Evolutionary conservation across 2,113 vertebrate genomes (phyloP).

Genomic region (Nothobranchius kuhntae): DNA sequence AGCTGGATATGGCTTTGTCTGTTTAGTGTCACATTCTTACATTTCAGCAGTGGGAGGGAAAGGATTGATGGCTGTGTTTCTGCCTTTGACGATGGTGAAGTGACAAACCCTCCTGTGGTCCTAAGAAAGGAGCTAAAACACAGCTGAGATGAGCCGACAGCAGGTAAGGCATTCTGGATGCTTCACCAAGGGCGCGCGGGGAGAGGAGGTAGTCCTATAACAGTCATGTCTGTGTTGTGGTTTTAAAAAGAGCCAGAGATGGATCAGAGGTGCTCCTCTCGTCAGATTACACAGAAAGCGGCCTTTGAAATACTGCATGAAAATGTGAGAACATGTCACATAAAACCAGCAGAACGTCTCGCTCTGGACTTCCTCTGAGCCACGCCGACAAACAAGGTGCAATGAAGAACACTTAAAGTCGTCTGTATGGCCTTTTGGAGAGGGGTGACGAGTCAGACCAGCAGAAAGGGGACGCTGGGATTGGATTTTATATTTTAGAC

Average conservation of each 20-base stretch:
- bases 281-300: constrained; percentile 14
- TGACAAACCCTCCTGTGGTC: constrained; percentile 28
- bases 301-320: constrained; percentile 48
- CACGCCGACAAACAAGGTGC: constrained; percentile 14
- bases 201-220: constrained; percentile 69
- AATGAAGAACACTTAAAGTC: constrained; percentile 42
- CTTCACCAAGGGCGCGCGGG: constrained; percentile 24
- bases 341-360: constrained; percentile 23
- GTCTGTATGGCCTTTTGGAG: constrained; percentile 1
- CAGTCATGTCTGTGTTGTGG: constrained; percentile 55
- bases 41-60: constrained; percentile 50
- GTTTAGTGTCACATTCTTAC: constrained; percentile 68
- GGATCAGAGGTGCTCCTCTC: not conserved
- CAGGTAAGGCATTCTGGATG: constrained; percentile 29
- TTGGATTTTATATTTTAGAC: constrained; percentile 25
- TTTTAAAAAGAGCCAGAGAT: not conserved
- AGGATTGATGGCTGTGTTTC: constrained; percentile 38
- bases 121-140: constrained; percentile 17
- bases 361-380: constrained; percentile 22
- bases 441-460: constrained; percentile 18
- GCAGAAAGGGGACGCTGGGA: constrained; percentile 49
- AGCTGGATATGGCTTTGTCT: constrained; percentile 74
- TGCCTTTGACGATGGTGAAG: constrained; percentile 23
- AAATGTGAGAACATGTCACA: constrained; percentile 30
- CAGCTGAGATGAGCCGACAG: constrained; percentile 45